These are phyloP conservation scores for Cynaeus angustus DNA, from an alignment of 2,888 invertebrate species.

Conservation along the genomic window DNA sequence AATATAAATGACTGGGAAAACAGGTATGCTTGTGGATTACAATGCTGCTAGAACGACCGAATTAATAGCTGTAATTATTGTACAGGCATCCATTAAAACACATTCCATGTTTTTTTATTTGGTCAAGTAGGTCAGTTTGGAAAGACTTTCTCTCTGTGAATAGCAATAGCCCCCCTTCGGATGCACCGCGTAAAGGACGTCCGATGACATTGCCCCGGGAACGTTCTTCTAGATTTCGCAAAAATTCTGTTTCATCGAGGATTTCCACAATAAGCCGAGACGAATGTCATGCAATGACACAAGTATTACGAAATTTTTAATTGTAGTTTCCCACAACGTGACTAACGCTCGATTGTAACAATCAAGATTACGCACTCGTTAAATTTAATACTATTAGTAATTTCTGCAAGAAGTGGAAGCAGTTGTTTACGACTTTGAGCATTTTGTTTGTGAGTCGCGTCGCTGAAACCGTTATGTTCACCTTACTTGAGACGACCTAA, in stretches of 20 bases:
- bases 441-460: conserved; percentile 42
- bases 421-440: background rate
- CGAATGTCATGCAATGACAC: conserved; percentile 32
- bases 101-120: conserved; percentile 61
- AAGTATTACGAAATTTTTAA: conserved; percentile 13
- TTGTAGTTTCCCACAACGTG: conserved; percentile 33
- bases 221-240: background rate
- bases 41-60: conserved; percentile 33
- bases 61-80: conserved; percentile 38
- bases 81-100: conserved; percentile 54
- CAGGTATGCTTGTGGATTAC: conserved; percentile 27
- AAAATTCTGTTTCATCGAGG: background rate
- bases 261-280: background rate
- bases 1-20: conserved; percentile 45
- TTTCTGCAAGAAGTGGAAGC: conserved; percentile 2
- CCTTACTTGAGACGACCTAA: conserved; percentile 51
- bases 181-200: conserved; percentile 60
- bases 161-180: conserved; percentile 26
- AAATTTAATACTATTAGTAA: conserved; percentile 22
- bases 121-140: conserved; percentile 63
- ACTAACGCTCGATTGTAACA: conserved; percentile 1
- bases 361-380: conserved; percentile 22
- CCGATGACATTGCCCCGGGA: conserved; percentile 63
- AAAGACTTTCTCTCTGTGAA: conserved; percentile 65
- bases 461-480: conserved; percentile 53